phyloP scores from a whole-genome alignment of 2,888 invertebrate genomes.

The Mystacides longicornis region DNA sequence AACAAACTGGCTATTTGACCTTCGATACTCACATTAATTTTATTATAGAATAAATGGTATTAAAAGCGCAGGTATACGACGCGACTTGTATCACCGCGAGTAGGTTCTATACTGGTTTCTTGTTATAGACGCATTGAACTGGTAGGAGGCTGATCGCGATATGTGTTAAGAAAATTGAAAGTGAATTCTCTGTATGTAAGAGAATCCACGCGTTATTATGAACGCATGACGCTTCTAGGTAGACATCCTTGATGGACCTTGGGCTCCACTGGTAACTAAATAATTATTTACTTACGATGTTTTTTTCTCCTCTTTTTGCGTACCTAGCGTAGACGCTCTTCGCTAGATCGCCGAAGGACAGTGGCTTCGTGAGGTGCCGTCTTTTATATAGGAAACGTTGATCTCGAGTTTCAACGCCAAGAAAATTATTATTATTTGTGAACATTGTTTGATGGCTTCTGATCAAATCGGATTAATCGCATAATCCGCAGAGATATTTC shows the following conservation, averaged over 20 bases:
- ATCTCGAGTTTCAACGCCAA: no score
- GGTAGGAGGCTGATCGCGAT: not conserved
- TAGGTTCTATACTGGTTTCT: slow-evolving; percentile 1
- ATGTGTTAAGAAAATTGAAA: slow-evolving; percentile 2
- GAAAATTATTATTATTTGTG: no score
- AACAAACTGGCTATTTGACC: not conserved
- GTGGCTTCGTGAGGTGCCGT: no score
- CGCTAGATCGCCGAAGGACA: no score
- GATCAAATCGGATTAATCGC: no score
- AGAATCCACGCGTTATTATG: not conserved
- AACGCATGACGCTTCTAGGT: not conserved
- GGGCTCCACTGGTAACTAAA: not conserved
- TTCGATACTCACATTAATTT: not conserved
- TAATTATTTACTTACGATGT: not conserved
- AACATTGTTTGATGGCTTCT: no score
- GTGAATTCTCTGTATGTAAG: not conserved
- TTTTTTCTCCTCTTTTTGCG: no score
- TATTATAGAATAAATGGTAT: not conserved
- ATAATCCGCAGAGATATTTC: no score
- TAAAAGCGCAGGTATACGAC: not conserved
- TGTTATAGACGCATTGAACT: not conserved
- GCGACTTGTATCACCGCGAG: not conserved
- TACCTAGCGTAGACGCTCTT: no score
- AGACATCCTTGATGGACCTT: not conserved
- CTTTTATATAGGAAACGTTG: no score